Evolutionary conservation across 2,797 vertebrate species (phyloP), one percentile per base, ranked within the genome.

Genomic region (Ctenosaura bakeri): DNA sequence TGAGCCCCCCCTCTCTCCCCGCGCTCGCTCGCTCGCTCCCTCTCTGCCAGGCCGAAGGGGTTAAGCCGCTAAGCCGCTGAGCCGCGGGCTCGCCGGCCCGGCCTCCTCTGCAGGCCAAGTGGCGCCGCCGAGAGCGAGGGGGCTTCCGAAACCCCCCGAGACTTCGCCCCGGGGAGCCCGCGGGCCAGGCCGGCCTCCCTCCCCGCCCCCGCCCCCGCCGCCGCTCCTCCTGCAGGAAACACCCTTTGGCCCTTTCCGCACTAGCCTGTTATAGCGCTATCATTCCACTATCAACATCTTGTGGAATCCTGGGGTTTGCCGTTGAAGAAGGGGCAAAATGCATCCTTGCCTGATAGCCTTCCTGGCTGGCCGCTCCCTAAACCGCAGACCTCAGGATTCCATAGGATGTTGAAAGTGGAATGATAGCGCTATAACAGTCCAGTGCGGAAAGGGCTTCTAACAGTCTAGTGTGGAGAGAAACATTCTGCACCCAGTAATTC

Each of bases 111-210:
- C 97, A 97, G 97, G 98, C 98, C 97, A 96, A 97, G 97, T 98
- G 98, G 98, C 98, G 98, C 98, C 98, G 97, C 96, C 95, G 97
- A 98, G 97, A 97, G 97, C 98, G 97, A 97, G 97, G 97, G 96
- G 96, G 97, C 96, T 97, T 97, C 97, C 97, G 97, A 94, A 97
- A 82, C 97, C 97, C 97, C 97, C 96, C 96, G 97, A 98, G 97
- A 98, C 97, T 97, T 97, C 96, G 96, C 4, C 97, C 97, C 96
- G 97, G 97, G 95, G 97, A 97, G 97, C 97, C 97, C 98, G 97
- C 97, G 96, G 97, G 97, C 89, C 88, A 90, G 82, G 42, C 42
- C 29, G 26, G 26, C 29, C 91, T 78, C 86, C 87, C 87, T 74
- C 89, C 78, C 62, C 56, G 81, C 12, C 52, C 2, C 38, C 88